phyloP scores from a whole-genome alignment of 2,797 vertebrate genomes.

The Premnoplex brunnescens region DNA sequence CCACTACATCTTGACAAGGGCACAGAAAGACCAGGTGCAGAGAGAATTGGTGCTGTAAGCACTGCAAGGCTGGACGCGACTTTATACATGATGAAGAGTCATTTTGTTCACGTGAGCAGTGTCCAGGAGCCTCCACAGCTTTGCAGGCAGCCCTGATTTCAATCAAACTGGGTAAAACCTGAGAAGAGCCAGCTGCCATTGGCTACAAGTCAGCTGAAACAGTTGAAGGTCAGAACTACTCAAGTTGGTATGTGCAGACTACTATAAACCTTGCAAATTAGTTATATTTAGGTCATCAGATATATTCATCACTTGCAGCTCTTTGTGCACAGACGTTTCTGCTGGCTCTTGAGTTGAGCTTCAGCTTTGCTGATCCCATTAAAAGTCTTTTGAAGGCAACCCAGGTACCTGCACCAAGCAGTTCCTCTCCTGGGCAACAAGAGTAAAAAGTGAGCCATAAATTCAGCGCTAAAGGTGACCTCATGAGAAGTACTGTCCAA shows the following conservation, averaged over 20 bases:
- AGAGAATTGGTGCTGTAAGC: neutral
- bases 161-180: rapidly evolving
- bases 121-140: neutral
- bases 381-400: rapidly evolving
- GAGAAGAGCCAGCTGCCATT: neutral
- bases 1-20: neutral
- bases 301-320: neutral
- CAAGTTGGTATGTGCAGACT: neutral
- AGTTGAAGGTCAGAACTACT: neutral
- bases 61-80: neutral
- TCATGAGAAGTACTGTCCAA: neutral
- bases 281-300: neutral
- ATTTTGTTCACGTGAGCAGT: neutral
- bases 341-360: neutral
- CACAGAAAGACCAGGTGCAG: neutral
- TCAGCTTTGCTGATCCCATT: neutral
- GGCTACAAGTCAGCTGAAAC: neutral
- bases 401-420: neutral
- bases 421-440: neutral
- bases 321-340: neutral
- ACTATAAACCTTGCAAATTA: neutral
- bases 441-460: neutral
- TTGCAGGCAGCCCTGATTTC: neutral
- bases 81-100: rapidly evolving
- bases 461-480: neutral